phyloP scores from a whole-genome alignment of 2,888 invertebrate genomes.

The Cephus nigrinus region DNA sequence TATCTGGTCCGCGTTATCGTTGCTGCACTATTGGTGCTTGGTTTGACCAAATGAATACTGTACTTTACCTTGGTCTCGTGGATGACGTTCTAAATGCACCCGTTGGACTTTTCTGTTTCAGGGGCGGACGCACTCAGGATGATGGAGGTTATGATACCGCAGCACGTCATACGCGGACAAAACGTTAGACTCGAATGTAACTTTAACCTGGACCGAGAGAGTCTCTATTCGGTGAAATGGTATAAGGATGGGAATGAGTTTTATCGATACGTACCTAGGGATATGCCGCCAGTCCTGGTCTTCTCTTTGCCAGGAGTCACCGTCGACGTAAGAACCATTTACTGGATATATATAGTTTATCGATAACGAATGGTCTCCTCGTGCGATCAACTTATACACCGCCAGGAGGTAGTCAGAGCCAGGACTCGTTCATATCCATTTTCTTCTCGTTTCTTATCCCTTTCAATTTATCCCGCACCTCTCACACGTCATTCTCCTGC shows the following conservation, averaged over 20 bases:
- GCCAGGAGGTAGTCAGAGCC: background rate
- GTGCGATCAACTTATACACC: background rate
- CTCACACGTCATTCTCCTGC: background rate
- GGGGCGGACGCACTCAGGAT: slow-evolving; percentile 70
- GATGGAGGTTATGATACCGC: slow-evolving; percentile 83
- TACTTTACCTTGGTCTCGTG: background rate
- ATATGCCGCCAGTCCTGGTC: slow-evolving; percentile 82
- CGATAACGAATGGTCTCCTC: background rate
- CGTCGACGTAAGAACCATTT: slow-evolving; percentile 80
- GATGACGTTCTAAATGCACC: background rate
- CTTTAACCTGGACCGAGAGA: slow-evolving; percentile 85
- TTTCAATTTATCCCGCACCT: background rate
- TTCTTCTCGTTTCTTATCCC: background rate
- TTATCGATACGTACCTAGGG: slow-evolving; percentile 86
- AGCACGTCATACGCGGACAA: slow-evolving; percentile 83
- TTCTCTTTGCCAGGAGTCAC: slow-evolving; percentile 84
- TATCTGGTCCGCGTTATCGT: background rate
- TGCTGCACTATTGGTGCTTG: background rate
- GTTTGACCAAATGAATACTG: background rate
- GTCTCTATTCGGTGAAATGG: slow-evolving; percentile 91
- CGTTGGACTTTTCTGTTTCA: slow-evolving; percentile 10
- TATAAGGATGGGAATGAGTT: slow-evolving; percentile 92
- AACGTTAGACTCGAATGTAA: slow-evolving; percentile 83
- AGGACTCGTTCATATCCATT: background rate
- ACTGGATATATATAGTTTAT: background rate